A percentile compares a stretch with the other conserved stretches of the same genome.
phyloP scores from a whole-genome alignment of 2,113 vertebrate species.

The Siniperca knerii region DNA sequence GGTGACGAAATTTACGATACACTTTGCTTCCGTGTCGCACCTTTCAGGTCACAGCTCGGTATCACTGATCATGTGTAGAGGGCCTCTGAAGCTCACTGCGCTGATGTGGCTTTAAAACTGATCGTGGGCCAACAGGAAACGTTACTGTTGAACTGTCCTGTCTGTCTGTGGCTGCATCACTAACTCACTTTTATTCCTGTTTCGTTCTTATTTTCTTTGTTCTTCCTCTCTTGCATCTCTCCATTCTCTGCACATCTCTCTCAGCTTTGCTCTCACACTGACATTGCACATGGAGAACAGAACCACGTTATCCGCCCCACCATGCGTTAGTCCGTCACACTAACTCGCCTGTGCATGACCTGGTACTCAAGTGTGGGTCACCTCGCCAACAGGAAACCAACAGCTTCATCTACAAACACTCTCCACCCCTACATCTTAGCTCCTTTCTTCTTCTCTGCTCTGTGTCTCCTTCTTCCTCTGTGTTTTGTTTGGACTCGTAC shows the following conservation, averaged over 20 bases:
- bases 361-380: background rate
- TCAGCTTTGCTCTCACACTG: background rate
- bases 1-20: too few relatives aligned
- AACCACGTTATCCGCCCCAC: background rate
- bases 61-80: too few relatives aligned
- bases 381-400: conserved; percentile 2
- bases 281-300: background rate
- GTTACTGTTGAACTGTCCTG: conserved; percentile 3
- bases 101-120: background rate
- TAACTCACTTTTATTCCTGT: too few relatives aligned
- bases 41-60: too few relatives aligned
- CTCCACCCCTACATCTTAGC: conserved; percentile 18
- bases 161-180: too few relatives aligned
- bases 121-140: conserved; percentile 4
- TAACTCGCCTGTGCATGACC: conserved; percentile 19
- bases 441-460: background rate
- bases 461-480: conserved; percentile 46
- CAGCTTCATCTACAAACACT: conserved; percentile 3
- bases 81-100: too few relatives aligned
- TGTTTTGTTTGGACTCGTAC: conserved; percentile 31
- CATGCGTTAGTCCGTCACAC: background rate
- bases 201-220: too few relatives aligned
- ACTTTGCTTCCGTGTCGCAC: too few relatives aligned
- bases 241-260: background rate
- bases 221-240: background rate